Conservation (phyloP, 2,888 invertebrate genomes). For the Leucophenga maculata region DNA sequence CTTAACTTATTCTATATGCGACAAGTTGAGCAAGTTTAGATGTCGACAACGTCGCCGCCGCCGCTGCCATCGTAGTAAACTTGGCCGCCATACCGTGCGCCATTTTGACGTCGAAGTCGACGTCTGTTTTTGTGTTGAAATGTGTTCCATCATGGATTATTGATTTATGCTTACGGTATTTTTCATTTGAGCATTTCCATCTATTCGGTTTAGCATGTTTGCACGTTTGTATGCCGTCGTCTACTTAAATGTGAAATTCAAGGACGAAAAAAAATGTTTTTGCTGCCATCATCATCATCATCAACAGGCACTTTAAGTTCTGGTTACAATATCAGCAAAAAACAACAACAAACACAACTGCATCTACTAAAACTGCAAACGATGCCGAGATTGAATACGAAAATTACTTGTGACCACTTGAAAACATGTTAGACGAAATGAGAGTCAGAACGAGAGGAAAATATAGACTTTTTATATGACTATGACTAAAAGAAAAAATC, state of each 20-base stretch:
- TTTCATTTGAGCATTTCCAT: slow-evolving; percentile 47
- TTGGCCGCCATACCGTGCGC: no score
- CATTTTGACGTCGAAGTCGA: neutral
- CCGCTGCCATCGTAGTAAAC: no score
- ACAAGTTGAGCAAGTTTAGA: no score
- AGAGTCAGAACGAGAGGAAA: no score
- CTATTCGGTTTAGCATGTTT: neutral
- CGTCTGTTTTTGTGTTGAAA: slow-evolving; percentile 14
- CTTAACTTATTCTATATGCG: no score
- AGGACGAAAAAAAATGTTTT: slow-evolving; percentile 44
- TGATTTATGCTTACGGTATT: slow-evolving; percentile 54
- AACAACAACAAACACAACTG: neutral
- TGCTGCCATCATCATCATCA: slow-evolving; percentile 30
- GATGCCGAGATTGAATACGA: neutral
- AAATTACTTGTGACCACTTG: slow-evolving; percentile 7
- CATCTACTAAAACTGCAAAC: neutral
- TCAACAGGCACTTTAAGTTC: slow-evolving; percentile 52
- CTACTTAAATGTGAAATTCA: slow-evolving; percentile 43
- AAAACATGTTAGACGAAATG: neutral
- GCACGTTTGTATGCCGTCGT: slow-evolving; percentile 28
- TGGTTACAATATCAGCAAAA: slow-evolving; percentile 22
- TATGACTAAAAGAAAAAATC: no score
- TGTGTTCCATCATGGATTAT: slow-evolving; percentile 40
- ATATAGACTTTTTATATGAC: no score
- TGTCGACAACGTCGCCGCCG: no score